A percentile compares a stretch with the other conserved stretches of the same genome.
Conservation (phyloP, 2,113 vertebrate genomes). For the Leiothrix lutea region DNA sequence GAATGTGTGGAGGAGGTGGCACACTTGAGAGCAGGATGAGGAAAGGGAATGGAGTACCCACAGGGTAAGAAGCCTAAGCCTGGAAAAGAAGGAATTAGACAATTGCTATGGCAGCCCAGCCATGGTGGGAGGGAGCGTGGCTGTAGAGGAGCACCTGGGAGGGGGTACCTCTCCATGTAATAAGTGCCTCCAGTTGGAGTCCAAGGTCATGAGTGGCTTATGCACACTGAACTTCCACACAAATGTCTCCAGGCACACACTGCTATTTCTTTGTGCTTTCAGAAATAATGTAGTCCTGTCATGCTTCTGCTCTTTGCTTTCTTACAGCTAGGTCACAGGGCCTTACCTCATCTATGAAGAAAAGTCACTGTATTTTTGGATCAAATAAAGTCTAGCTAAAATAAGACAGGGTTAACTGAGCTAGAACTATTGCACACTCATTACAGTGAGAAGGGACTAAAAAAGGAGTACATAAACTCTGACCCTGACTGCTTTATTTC, state of each 20-base stretch:
- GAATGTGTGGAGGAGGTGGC: not conserved
- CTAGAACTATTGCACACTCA: not conserved
- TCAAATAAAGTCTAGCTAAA: constrained; percentile 8
- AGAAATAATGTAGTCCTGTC: not conserved
- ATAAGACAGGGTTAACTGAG: not conserved
- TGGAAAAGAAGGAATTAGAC: not conserved
- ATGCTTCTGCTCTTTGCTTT: not conserved
- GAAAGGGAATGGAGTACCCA: not conserved
- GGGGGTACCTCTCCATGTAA: not conserved
- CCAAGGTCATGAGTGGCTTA: not conserved
- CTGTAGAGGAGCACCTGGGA: not conserved
- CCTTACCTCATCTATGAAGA: not conserved
- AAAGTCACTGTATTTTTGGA: not conserved
- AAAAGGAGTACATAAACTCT: not conserved
- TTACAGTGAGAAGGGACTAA: not conserved
- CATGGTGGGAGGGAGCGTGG: not conserved
- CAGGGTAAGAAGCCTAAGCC: not conserved
- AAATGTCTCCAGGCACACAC: not conserved
- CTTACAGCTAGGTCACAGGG: not conserved
- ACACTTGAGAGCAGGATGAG: not conserved
- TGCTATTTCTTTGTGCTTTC: not conserved
- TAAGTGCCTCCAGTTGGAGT: not conserved
- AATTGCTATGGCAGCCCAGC: not conserved
- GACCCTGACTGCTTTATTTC: not conserved
- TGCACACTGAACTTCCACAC: not conserved